Evolutionary conservation across 2,797 vertebrate species (phyloP).

Genomic region (Lacerta agilis): DNA sequence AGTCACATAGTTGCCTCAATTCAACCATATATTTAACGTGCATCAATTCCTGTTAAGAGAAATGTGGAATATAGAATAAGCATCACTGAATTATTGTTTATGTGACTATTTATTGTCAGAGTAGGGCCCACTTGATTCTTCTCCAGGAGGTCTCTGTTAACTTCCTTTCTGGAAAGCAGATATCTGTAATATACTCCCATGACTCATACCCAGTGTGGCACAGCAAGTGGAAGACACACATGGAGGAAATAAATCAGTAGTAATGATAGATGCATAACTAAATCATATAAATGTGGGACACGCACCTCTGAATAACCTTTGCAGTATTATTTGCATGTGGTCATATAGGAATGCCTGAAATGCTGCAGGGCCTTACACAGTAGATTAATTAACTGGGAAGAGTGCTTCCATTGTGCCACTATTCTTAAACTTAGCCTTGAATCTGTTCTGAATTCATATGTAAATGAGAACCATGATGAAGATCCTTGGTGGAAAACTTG

Average conservation of each 20-base stretch:
- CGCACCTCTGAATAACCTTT: neutral
- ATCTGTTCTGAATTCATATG: slow-evolving; percentile 4
- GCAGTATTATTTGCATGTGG: neutral
- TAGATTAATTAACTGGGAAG: neutral
- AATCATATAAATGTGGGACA: neutral
- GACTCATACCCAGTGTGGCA: neutral
- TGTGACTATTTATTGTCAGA: neutral
- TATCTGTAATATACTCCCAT: neutral
- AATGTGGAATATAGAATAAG: neutral
- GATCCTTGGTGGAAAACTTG: neutral
- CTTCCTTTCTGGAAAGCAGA: neutral
- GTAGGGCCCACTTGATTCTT: neutral
- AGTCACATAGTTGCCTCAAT: neutral
- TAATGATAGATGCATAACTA: neutral
- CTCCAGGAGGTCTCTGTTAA: neutral
- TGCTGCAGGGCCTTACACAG: neutral
- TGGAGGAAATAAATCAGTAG: neutral
- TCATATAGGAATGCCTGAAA: neutral
- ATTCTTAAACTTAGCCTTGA: slow-evolving; percentile 9
- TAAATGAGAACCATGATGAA: neutral
- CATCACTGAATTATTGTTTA: neutral
- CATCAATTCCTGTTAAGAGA: neutral
- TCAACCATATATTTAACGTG: neutral
- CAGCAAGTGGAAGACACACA: neutral
- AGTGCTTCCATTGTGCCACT: neutral